Evolutionary conservation across 2,888 invertebrate genomes (phyloP).

Genomic region (Myathropa florea): DNA sequence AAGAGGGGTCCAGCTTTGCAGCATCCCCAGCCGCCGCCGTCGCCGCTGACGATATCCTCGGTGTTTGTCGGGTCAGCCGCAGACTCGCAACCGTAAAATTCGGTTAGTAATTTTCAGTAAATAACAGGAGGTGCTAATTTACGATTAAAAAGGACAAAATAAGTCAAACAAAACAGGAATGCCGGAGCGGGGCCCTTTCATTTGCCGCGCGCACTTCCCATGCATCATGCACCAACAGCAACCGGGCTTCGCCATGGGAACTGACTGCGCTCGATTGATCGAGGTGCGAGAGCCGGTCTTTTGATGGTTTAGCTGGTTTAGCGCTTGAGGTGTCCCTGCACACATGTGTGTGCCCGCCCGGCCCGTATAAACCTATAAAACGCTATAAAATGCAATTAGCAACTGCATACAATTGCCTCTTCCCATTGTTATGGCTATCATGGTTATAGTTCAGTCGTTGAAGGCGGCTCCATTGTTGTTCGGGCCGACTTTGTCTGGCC

Average conservation of each 20-base stretch:
- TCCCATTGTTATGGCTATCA: conserved; percentile 66
- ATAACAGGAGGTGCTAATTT: conserved; percentile 69
- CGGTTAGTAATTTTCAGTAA: conserved; percentile 70
- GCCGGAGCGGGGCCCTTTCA: conserved; percentile 8
- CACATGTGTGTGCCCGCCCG: conserved; percentile 3
- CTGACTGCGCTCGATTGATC: conserved; percentile 8
- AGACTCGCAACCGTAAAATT: conserved; percentile 69
- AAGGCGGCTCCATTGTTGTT: conserved; percentile 59
- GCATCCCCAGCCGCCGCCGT: not conserved
- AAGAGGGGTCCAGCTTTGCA: conserved; percentile 12
- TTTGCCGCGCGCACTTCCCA: conserved; percentile 36
- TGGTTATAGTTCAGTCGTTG: conserved; percentile 68
- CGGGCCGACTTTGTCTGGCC: not conserved
- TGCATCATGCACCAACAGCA: not conserved
- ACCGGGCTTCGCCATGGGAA: conserved; percentile 58
- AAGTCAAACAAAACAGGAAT: conserved; percentile 63
- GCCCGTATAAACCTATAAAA: conserved; percentile 57
- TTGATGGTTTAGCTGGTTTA: conserved; percentile 50
- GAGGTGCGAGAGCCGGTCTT: conserved; percentile 29
- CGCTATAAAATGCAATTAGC: conserved; percentile 66
- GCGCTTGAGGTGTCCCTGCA: conserved; percentile 9
- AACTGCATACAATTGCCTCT: conserved; percentile 61
- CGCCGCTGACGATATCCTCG: not conserved
- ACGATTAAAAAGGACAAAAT: conserved; percentile 71
- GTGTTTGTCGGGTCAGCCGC: conserved; percentile 66